These are phyloP conservation scores for Leuciscus idus DNA, from an alignment of 2,113 vertebrate genomes.

Conservation along the genomic window DNA sequence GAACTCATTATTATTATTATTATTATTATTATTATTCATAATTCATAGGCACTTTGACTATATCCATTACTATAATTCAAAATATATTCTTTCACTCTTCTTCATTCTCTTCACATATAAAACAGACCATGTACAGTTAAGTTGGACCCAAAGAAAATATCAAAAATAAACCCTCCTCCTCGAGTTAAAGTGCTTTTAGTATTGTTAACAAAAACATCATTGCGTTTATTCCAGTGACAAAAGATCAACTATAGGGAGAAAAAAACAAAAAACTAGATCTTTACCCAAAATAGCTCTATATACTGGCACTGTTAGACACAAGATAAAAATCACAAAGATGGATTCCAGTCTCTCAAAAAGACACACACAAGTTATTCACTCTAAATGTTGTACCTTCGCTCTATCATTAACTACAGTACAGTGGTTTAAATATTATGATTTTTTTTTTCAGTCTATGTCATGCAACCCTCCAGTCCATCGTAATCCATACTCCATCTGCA, in stretches of 20 bases:
- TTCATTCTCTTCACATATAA: not conserved
- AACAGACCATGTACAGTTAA: constrained; percentile 64
- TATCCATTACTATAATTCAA: not conserved
- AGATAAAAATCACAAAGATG: constrained; percentile 48
- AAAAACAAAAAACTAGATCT: constrained; percentile 34
- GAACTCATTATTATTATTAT: constrained; percentile 12
- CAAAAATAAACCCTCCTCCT: constrained; percentile 47
- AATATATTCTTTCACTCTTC: constrained; percentile 18
- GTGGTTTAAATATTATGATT: constrained; percentile 41
- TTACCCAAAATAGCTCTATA: constrained; percentile 54
- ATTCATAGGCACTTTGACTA: not conserved
- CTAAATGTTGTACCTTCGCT: constrained; percentile 35
- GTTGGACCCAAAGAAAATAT: constrained; percentile 61
- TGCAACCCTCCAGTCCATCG: not conserved
- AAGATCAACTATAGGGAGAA: constrained; percentile 23
- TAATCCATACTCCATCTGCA: not conserved
- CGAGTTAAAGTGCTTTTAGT: constrained; percentile 80
- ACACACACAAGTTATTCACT: constrained; percentile 12
- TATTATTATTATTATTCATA: not conserved
- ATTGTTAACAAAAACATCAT: constrained; percentile 62
- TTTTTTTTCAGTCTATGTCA: constrained; percentile 16
- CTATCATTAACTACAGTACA: constrained; percentile 21
- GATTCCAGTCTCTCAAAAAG: constrained; percentile 55
- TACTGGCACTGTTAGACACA: constrained; percentile 58
- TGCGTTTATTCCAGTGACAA: constrained; percentile 51